Evolutionary conservation across 2,797 vertebrate genomes (phyloP), one percentile per base, ranked within the genome.

Genomic region (Enteromius anoplus): DNA sequence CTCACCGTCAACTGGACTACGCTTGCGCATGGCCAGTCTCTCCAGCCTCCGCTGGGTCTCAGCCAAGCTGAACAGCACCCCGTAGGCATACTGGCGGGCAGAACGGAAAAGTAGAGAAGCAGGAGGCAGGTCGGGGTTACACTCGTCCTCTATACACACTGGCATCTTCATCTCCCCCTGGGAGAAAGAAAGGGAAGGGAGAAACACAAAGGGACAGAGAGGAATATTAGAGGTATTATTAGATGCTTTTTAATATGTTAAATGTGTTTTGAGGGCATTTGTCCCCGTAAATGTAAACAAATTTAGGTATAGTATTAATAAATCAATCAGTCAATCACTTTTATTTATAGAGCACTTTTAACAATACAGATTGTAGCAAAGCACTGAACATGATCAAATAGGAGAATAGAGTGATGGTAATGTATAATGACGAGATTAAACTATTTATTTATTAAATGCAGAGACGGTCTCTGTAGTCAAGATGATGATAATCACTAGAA

Each of bases 121-220:
- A 72, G 96, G 96, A 58, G 96, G 97, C 84, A 97, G 93, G 87
- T 97, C 97, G 5, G 95, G 93, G 90, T 96, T 97, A 91, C 96
- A 96, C 91, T 97, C 96, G 12, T 98, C 97, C 89, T 98, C 96
- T 90, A 97, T 97, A 92, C 96, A 97, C 71, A 97, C 95, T 4
- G 96, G 96, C 89, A 98, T 96, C 92, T 97, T 98, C 93, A 97
- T 96, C 91, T 98, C 96, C 87, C 97, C 96, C 96, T 98, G 91
- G 37, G 21, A 23, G 23, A 29, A 2, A 9, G 9, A 77, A 17
- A 64, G 0, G 37, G 40, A 17, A 40, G 3, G 12, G 2, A 70
- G 26, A n/a, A 6, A 42, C 60, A 12, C 14, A n/a, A 40, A 55
- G 29, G 14, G 3, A 23, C 76, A 53, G 26, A 78, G 14, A 4